Conservation (phyloP, 2,113 vertebrate species). For the Ivindomyrus marchei region DNA sequence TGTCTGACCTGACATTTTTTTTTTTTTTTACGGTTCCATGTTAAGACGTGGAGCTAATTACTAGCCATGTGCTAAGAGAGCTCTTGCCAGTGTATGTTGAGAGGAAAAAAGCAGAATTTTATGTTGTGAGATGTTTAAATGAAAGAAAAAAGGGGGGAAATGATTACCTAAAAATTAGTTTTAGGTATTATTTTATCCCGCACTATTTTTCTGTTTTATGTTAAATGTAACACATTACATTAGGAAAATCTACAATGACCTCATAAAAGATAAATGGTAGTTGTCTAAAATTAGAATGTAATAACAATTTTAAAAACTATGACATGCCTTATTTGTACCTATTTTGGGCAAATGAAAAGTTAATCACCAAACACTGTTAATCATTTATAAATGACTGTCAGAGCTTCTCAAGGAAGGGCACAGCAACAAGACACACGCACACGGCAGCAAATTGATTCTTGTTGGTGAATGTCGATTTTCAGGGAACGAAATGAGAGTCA, state of each 20-base stretch:
- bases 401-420: background rate
- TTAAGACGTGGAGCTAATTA: background rate
- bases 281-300: background rate
- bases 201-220: background rate
- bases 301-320: background rate
- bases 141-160: background rate
- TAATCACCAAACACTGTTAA: background rate
- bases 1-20: background rate
- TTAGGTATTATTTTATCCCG: background rate
- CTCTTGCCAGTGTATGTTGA: background rate
- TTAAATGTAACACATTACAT: background rate
- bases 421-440: background rate
- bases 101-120: background rate
- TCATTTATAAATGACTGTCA: background rate
- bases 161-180: background rate
- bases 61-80: background rate
- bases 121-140: background rate
- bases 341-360: background rate
- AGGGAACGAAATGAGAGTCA: background rate
- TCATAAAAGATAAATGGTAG: background rate
- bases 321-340: background rate
- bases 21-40: background rate
- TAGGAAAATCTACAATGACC: background rate
- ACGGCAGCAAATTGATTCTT: background rate
- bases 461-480: background rate